These are phyloP conservation scores for Bos indicus DNA, from an alignment of 2,113 vertebrate genomes.

Conservation along the genomic window DNA sequence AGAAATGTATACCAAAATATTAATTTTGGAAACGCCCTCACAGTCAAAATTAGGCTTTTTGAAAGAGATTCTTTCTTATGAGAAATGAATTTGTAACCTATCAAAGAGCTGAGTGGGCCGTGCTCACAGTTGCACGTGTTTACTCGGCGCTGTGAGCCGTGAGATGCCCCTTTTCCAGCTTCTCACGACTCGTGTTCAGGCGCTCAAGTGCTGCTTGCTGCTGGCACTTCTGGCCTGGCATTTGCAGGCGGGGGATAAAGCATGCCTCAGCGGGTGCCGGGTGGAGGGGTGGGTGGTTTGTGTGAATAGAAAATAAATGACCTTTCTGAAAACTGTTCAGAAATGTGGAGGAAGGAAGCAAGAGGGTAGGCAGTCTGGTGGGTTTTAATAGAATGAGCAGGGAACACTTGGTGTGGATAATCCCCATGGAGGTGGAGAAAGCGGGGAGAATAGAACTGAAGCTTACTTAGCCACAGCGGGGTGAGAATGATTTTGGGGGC, in stretches of 20 bases:
- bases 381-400: neutral
- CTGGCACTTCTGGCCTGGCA: neutral
- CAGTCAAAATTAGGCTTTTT: neutral
- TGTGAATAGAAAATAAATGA: slow-evolving; percentile 51
- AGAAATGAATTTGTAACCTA: neutral
- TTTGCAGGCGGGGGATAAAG: slow-evolving; percentile 43
- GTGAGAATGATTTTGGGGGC: neutral
- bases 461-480: neutral
- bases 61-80: neutral
- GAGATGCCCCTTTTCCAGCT: slow-evolving; percentile 37
- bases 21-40: neutral
- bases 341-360: neutral
- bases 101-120: neutral
- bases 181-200: neutral
- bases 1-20: neutral
- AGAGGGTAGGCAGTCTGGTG: neutral
- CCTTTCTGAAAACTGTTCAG: slow-evolving; percentile 61
- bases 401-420: neutral
- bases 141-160: neutral
- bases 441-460: rapidly evolving
- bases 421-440: neutral
- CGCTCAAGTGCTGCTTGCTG: neutral
- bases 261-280: neutral
- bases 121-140: neutral
- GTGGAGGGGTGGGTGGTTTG: slow-evolving; percentile 37